Evolutionary conservation across 2,888 invertebrate species (phyloP), one percentile per base, ranked within the genome.

Genomic region (Polia nebulosa): DNA sequence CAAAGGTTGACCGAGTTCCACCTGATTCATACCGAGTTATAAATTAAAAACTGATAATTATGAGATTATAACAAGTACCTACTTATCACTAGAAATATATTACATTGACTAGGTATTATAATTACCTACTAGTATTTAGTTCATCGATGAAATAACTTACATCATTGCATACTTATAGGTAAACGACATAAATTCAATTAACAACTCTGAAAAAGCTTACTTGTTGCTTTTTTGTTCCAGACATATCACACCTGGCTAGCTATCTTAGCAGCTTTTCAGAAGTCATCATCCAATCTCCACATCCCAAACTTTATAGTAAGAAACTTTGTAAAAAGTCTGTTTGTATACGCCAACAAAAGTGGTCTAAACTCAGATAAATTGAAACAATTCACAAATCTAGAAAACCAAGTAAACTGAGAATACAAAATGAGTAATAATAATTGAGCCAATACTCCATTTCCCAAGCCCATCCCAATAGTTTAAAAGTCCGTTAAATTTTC

Each of bases 1-100:
- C 84, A 85, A 85, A 87, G 81, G 81, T 83, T 83, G 82, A 64
- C 59, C 64, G 66, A 76, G 69, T 72, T 72, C 57, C 76, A 81
- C 53, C 55, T 76, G 59, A 80, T 78, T 79, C 53, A 76, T 69
- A 51, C 11, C 20, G n/a, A 39, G 68, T 74, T 59, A 62, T 80
- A 78, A 73, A 76, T 84, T 75, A 22, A 51, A 15, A 32, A 45
- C 11, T 61, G 52, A 65, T 32, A n/a, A n/a, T n/a, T n/a, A 15
- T 61, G 25, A 66, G 63, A 52, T 71, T 67, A 65, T 27, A 53
- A n/a, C 41, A 49, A 29, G 15, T 44, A 17, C 2, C 9, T 45
- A 29, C 11, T 11, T 52, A 55, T n/a, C 17, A 34, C 27, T 61
- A 58, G 53, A 45, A 49, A 77, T 27, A 44, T 25, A 32, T 60